These are phyloP conservation scores for Agonopterix alstromeriana DNA, from an alignment of 2,888 invertebrate species.

Conservation along the genomic window DNA sequence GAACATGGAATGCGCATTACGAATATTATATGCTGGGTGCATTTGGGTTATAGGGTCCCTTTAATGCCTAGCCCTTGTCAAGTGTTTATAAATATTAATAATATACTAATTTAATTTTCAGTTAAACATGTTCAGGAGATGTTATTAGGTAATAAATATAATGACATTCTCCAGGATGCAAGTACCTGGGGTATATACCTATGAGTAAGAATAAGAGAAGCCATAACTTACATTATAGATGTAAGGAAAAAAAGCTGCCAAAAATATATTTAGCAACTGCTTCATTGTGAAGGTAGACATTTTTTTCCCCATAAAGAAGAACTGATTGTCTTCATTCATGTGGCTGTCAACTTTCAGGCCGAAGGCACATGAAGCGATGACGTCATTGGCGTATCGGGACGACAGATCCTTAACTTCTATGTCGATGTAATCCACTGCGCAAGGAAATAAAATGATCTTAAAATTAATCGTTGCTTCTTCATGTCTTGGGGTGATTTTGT, in stretches of 20 bases:
- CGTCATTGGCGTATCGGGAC: constrained; percentile 62
- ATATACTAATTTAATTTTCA: no score
- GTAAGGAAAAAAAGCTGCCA: constrained; percentile 13
- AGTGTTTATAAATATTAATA: no score
- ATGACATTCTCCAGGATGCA: no score
- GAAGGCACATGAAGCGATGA: constrained; percentile 69
- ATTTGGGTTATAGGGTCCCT: no score
- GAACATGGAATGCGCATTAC: no score
- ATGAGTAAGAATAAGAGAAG: no score
- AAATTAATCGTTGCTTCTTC: not conserved
- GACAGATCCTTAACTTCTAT: constrained; percentile 56
- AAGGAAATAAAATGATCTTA: not conserved
- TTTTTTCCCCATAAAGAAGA: constrained; percentile 66
- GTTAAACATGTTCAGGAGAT: no score
- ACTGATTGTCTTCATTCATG: constrained; percentile 61
- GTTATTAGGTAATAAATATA: no score
- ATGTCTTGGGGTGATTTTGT: no score
- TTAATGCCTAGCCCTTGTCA: no score
- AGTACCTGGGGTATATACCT: no score
- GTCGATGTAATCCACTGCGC: constrained; percentile 15
- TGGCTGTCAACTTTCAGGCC: constrained; percentile 72
- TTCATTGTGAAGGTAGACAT: constrained; percentile 31
- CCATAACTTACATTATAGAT: constrained; percentile 17
- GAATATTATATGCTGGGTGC: no score
- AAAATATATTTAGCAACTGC: constrained; percentile 17